Percentiles rank a stretch among this genome's conserved stretches.
Evolutionary conservation across 2,888 invertebrate genomes (phyloP).

Genomic region (Nebria salina): DNA sequence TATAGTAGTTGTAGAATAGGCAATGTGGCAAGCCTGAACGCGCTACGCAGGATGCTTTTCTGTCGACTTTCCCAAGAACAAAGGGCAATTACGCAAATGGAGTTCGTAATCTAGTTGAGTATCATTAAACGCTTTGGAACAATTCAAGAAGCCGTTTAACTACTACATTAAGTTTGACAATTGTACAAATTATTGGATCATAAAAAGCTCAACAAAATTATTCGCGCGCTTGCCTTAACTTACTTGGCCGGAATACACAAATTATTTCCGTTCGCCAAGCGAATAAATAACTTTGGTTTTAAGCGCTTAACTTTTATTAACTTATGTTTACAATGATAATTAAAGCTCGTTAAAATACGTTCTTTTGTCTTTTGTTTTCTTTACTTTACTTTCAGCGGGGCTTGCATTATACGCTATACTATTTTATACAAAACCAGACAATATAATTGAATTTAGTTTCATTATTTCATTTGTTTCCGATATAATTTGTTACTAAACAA

Average conservation of each 20-base stretch:
- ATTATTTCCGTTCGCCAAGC: conserved; percentile 35
- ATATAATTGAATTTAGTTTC: too few relatives aligned
- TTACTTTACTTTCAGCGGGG: neutral
- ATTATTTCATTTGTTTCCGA: too few relatives aligned
- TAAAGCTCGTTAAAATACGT: conserved; percentile 40
- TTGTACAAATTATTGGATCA: conserved; percentile 49
- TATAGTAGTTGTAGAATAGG: neutral
- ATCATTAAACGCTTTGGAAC: conserved; percentile 49
- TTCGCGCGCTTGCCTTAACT: conserved; percentile 36
- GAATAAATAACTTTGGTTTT: conserved; percentile 30
- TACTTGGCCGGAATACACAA: conserved; percentile 43
- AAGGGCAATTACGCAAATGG: conserved; percentile 49
- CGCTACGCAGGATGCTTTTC: conserved; percentile 24
- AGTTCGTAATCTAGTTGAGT: conserved; percentile 49
- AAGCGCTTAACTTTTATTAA: conserved; percentile 43
- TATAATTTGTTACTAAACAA: too few relatives aligned
- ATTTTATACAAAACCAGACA: neutral
- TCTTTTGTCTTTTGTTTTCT: conserved; percentile 39
- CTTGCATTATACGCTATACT: neutral
- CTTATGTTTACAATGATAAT: conserved; percentile 46
- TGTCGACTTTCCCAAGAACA: conserved; percentile 41
- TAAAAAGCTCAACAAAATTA: conserved; percentile 46
- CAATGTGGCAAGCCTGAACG: neutral
- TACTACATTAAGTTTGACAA: conserved; percentile 48
- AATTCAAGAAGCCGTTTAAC: conserved; percentile 48